Percentiles rank a stretch among this genome's conserved stretches.
These are phyloP conservation scores for Drosophila siamana DNA, from an alignment of 2,888 invertebrate species.

Conservation along the genomic window DNA sequence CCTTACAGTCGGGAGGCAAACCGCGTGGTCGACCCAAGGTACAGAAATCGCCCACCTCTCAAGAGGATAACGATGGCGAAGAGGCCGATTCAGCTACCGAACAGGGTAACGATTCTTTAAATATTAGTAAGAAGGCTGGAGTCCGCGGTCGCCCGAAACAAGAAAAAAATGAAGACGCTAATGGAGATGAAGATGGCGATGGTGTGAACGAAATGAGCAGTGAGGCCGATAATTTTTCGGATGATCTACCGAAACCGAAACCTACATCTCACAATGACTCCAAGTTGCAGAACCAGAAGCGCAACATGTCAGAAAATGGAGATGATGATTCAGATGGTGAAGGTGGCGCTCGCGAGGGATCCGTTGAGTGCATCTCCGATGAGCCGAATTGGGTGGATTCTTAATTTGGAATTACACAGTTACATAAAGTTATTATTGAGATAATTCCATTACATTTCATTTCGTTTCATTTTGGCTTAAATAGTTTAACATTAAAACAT, in stretches of 20 bases:
- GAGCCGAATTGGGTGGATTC: conserved; percentile 35
- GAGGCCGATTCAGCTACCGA: conserved; percentile 39
- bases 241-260: conserved; percentile 19
- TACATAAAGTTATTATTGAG: background rate
- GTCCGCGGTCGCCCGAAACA: conserved; percentile 48
- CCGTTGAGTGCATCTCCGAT: conserved; percentile 51
- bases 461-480: background rate
- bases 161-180: conserved; percentile 13
- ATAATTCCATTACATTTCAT: background rate
- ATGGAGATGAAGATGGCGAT: conserved; percentile 36
- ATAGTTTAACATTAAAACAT: conserved; percentile 3
- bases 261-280: background rate
- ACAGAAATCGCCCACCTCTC: conserved; percentile 4
- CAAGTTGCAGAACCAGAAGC: background rate
- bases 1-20: conserved; percentile 25
- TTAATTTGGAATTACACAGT: conserved; percentile 20
- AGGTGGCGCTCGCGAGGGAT: conserved; percentile 24
- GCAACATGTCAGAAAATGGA: conserved; percentile 2
- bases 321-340: conserved; percentile 16
- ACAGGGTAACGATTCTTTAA: conserved; percentile 15
- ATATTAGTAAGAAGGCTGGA: conserved; percentile 55
- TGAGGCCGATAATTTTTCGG: conserved; percentile 16
- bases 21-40: conserved; percentile 50
- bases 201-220: conserved; percentile 13
- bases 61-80: conserved; percentile 26